Base-by-base conservation (phyloP, 2,113 vertebrate species). In the Helogale parvula region DNA sequence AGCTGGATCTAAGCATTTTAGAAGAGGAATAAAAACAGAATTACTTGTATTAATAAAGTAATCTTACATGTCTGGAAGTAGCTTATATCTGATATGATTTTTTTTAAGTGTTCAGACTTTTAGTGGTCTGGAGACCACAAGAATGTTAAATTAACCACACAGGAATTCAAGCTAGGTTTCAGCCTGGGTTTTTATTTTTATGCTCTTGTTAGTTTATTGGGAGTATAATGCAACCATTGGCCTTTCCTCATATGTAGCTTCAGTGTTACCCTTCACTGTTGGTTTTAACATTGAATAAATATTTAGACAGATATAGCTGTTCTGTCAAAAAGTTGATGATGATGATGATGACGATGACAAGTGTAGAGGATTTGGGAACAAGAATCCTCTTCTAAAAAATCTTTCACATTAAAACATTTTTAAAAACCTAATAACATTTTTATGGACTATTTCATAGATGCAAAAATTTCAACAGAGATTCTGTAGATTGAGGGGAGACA, bases 21-120 rank as follows among this genome's bases (percentile, higher is more conserved):
- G 27, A 94, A 89, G 29, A 77, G 31, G 29, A 91, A 91, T 66
- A 82, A 95, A 65, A 74, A 47, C 17, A 71, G 85, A 89, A 77
- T 60, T 54, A 16, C 2, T 79, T 74, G 15, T 82, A 35, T 93
- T 88, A 63, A 27, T 60, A 79, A 96, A 81, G 33, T 4, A 23
- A 14, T 84, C 27, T 45, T 94, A 71, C 12, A 94, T 31, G 27
- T 74, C 5, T 94, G 35, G 6, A 16, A 57, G 35, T 38, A 74
- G 21, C 54, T 80, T 88, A 38, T 11, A 65, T 93, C 31, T 72
- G 8, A 60, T 27, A 4, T 14, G 6, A 38, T 50, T 50, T 50
- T 50, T 50, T 65, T 66, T 50, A 52, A 29, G 38, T 57, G 2
- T 79, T 81, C 17, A 81, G 25, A 7, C 2, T 65, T 88, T 88